Base-by-base conservation (phyloP, 1,140 invertebrate genomes). In the Drosophila jambulina region DNA sequence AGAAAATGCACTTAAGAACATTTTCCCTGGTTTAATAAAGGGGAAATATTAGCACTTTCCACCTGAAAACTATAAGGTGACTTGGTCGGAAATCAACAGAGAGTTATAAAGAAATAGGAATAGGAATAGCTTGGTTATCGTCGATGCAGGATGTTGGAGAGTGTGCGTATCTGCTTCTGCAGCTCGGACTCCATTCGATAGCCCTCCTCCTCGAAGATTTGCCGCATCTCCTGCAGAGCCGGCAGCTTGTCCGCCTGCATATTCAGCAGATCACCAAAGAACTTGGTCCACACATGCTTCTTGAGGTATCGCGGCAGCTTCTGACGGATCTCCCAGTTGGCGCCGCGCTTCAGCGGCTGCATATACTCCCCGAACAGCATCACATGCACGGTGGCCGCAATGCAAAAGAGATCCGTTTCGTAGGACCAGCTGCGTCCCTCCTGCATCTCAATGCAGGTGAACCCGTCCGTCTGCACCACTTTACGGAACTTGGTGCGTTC, bases 341-440 rank as follows among this genome's bases (percentile, higher is more conserved):
- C 40, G n/a, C 68, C 76, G 8, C 91, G 86, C 58, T 93, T 93
- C 25, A 82, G 80, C 36, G 91, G 76, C 57, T 97, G 96, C 96
- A 98, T 98, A 88, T 98, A 98, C 85, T 96, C 96, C 38, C 97
- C 96, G 93, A 98, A 97, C 29, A 98, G 92, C 80, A 98, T 94
- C 45, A 97, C 96, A 92, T 98, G 96, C 60, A 97, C 95, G n/a
- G 97, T 97, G 29, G 96, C 97, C 63, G 97, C 97, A 64, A 98
- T 93, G 82, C 97, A 98, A 93, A 97, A 98, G 60, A 98, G 93
- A 94, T 99, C 98, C 19, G 97, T 98, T 93, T 99, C 97, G 92
- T 98, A 99, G 34, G 96, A 98, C 98, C 98, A 99, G 2, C 97
- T 96, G 80, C 95, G 95, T 38, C 96, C 95, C 78, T 97, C 97